These are phyloP conservation scores for Cherax quadricarinatus DNA, from an alignment of 1,140 invertebrate species.

Conservation along the genomic window DNA sequence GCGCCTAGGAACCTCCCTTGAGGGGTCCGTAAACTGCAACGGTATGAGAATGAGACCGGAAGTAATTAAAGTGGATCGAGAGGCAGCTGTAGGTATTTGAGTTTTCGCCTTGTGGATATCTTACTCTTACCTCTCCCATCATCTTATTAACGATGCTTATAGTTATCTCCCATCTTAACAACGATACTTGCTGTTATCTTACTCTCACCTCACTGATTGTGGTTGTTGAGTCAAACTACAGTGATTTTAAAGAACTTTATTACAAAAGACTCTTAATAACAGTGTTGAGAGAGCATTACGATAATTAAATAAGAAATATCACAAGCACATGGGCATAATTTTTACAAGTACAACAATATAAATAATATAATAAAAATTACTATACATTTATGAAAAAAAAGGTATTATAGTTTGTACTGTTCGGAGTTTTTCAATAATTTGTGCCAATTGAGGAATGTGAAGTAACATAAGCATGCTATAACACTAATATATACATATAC, in stretches of 20 bases:
- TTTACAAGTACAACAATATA: not conserved
- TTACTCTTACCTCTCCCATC: too few relatives aligned
- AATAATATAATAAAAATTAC: not conserved
- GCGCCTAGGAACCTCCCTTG: too few relatives aligned
- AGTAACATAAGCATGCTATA: not conserved
- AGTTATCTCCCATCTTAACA: too few relatives aligned
- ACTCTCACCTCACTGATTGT: too few relatives aligned
- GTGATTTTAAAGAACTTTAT: not conserved
- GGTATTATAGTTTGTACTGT: not conserved
- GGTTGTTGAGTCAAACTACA: too few relatives aligned
- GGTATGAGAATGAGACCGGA: too few relatives aligned
- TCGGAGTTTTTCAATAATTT: not conserved
- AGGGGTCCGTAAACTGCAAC: too few relatives aligned
- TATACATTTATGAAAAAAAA: not conserved
- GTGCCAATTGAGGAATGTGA: not conserved
- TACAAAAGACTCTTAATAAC: not conserved
- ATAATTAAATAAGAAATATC: not conserved
- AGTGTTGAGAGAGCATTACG: not conserved
- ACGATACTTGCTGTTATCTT: too few relatives aligned
- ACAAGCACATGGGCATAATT: not conserved
- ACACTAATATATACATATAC: not conserved
- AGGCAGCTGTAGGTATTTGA: too few relatives aligned
- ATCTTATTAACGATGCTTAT: too few relatives aligned
- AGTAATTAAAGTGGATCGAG: too few relatives aligned
- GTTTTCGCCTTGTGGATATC: too few relatives aligned